Percentiles rank a stretch among this genome's conserved stretches.
These are phyloP conservation scores for Stenodera caucasica DNA, from an alignment of 2,888 invertebrate species.

Conservation along the genomic window DNA sequence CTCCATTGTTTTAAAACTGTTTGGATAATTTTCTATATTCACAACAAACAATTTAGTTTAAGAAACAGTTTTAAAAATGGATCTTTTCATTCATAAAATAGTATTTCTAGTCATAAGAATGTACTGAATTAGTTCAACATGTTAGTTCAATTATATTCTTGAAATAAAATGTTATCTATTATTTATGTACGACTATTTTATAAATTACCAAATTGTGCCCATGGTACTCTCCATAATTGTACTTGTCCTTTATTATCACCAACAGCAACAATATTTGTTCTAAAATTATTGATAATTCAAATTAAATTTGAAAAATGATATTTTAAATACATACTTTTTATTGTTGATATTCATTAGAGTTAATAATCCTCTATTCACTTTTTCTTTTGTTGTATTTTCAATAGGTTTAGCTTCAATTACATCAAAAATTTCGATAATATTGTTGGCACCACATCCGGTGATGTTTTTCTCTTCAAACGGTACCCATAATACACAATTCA, in stretches of 20 bases:
- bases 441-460: constrained; percentile 48
- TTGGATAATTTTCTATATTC: background rate
- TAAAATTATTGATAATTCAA: constrained; percentile 40
- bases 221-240: constrained; percentile 52
- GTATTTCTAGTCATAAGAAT: constrained; percentile 55
- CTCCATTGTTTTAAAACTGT: constrained; percentile 21
- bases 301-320: background rate
- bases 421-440: constrained; percentile 48
- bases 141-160: constrained; percentile 44
- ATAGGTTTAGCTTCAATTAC: constrained; percentile 35
- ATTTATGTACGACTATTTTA: constrained; percentile 8
- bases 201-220: constrained; percentile 38
- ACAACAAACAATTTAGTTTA: background rate
- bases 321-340: constrained; percentile 31
- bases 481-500: constrained; percentile 46
- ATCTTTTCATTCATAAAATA: constrained; percentile 38
- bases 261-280: constrained; percentile 45
- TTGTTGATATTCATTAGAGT: constrained; percentile 36
- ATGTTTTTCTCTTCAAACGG: constrained; percentile 50
- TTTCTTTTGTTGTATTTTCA: constrained; percentile 34
- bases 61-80: constrained; percentile 20
- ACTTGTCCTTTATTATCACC: constrained; percentile 47
- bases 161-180: constrained; percentile 50
- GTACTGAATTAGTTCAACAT: constrained; percentile 51
- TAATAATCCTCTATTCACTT: constrained; percentile 27